Percentiles rank a stretch among this genome's conserved stretches.
Evolutionary conservation across 2,797 vertebrate species (phyloP).

Genomic region (Bradypodion ventrale): DNA sequence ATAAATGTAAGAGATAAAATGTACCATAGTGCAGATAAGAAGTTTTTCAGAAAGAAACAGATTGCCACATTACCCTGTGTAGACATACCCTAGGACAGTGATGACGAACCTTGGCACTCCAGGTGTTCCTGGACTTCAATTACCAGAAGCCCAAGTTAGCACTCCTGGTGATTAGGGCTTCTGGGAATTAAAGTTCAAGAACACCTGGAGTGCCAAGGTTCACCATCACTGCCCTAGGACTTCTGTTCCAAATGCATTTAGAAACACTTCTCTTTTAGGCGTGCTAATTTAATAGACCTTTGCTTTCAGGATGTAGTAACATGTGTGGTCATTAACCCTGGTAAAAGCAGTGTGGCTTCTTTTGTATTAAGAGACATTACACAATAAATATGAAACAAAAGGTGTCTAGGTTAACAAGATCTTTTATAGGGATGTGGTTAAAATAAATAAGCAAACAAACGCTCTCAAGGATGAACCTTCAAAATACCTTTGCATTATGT

Average conservation of each 20-base stretch:
- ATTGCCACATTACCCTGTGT: no score
- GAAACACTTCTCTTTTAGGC: background rate
- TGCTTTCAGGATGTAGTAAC: conserved; percentile 1
- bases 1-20: no score
- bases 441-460: background rate
- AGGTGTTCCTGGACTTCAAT: no score
- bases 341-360: conserved; percentile 10
- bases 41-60: no score
- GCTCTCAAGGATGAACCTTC: conserved; percentile 36
- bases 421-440: conserved; percentile 30
- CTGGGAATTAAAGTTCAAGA: no score
- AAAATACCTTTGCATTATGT: conserved; percentile 26
- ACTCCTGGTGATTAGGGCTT: no score
- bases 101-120: no score
- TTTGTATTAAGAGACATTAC: background rate
- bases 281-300: conserved; percentile 9
- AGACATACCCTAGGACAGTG: no score
- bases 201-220: no score
- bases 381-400: conserved; percentile 23
- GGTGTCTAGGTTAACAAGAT: conserved; percentile 14
- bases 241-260: background rate
- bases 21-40: no score
- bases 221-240: no score
- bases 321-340: conserved; percentile 4
- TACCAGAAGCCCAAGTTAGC: no score